These are phyloP conservation scores for Neodiprion fabricii DNA, from an alignment of 1,140 invertebrate species.

Conservation along the genomic window DNA sequence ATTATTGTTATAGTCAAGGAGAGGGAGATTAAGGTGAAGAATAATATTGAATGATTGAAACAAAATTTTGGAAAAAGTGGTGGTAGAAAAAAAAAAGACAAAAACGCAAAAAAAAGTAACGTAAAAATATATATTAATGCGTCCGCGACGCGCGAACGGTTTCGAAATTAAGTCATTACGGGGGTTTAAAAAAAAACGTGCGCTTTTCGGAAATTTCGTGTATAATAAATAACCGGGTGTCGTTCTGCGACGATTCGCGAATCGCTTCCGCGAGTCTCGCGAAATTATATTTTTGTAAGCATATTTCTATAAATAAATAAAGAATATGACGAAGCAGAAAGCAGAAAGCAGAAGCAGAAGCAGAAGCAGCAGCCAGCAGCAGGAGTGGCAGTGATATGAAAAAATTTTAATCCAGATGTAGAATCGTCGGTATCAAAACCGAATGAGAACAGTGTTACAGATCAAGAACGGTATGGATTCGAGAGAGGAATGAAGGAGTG, in stretches of 20 bases:
- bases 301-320: slow-evolving; percentile 64
- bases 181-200: slow-evolving; percentile 30
- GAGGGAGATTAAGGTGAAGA: background rate
- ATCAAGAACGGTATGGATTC: no score
- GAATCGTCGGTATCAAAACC: no score
- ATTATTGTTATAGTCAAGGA: background rate
- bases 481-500: no score
- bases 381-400: background rate
- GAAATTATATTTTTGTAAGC: slow-evolving; percentile 66
- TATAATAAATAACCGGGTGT: no score
- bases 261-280: slow-evolving; percentile 45
- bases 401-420: background rate
- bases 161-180: no score
- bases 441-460: no score
- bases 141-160: no score
- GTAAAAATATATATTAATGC: background rate
- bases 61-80: background rate
- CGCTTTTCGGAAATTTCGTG: no score
- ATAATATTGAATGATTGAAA: background rate
- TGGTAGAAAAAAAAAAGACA: slow-evolving; percentile 13
- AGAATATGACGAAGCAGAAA: slow-evolving; percentile 39
- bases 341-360: background rate
- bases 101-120: slow-evolving; percentile 20
- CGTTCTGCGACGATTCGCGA: no score
- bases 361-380: background rate